Conservation (phyloP, 2,113 vertebrate species). For the Leucoraja erinaceus region DNA sequence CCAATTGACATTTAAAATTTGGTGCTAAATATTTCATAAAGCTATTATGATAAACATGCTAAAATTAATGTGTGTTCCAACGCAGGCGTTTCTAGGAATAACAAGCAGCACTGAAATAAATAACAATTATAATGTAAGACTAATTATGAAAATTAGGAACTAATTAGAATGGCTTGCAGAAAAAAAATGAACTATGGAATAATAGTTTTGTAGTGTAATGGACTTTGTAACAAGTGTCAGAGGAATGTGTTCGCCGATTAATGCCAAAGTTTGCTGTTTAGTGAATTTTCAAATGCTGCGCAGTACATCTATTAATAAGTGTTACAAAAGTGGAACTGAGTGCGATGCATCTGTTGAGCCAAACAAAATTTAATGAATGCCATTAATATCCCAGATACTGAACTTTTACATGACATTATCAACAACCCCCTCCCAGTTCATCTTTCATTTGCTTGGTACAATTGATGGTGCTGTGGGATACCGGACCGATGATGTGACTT, state of each 20-base stretch:
- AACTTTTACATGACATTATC: neutral
- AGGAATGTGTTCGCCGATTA: neutral
- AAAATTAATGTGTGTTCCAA: neutral
- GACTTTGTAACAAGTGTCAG: neutral
- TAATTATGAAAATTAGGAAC: neutral
- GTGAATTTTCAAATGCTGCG: conserved; percentile 8
- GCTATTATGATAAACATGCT: no score
- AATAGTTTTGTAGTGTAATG: neutral
- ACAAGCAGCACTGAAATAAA: neutral
- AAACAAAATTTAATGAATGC: neutral
- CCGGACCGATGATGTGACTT: neutral
- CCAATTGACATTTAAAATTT: neutral
- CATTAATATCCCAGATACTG: neutral
- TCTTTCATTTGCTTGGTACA: neutral
- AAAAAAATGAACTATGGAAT: neutral
- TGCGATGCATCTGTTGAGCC: neutral
- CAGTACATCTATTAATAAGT: neutral
- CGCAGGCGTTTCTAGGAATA: neutral
- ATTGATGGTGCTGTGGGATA: neutral
- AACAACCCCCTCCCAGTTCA: neutral
- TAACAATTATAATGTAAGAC: neutral
- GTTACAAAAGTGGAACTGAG: neutral
- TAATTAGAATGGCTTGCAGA: neutral
- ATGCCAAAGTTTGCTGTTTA: neutral
- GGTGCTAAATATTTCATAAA: neutral